Percentiles rank a stretch among this genome's conserved stretches.
Evolutionary conservation across 2,797 vertebrate genomes (phyloP).

Genomic region (Adelosebastes latens): DNA sequence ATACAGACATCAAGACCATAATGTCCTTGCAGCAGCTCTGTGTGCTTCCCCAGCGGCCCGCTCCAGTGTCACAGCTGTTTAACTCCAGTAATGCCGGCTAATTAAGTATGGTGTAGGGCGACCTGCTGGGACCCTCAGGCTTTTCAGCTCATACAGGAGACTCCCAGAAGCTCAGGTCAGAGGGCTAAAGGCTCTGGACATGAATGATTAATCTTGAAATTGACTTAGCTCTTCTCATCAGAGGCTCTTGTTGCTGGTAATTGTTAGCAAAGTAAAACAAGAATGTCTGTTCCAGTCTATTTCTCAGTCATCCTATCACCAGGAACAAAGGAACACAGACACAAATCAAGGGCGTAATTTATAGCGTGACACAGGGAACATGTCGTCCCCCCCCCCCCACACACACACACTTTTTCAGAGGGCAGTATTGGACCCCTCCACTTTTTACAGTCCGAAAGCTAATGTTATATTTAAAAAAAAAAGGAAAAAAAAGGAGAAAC

Average conservation of each 20-base stretch:
- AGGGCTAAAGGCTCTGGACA: constrained; percentile 35
- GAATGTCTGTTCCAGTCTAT: constrained; percentile 38
- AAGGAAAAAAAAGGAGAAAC: background rate
- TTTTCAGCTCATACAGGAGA: constrained; percentile 44
- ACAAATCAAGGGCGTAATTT: background rate
- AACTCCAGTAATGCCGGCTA: constrained; percentile 67
- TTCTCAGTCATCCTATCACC: constrained; percentile 4
- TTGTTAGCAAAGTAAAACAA: constrained; percentile 23
- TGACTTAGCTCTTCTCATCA: constrained; percentile 52
- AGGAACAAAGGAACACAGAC: background rate
- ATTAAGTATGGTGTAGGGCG: constrained; percentile 55
- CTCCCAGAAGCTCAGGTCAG: constrained; percentile 62
- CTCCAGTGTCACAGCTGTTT: constrained; percentile 72
- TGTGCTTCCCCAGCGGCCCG: constrained; percentile 38
- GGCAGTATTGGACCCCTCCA: background rate
- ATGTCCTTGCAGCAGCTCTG: constrained; percentile 25
- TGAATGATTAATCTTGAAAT: constrained; percentile 69
- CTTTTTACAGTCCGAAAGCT: background rate
- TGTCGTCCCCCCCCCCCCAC: too few species aligned
- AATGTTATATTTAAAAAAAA: background rate
- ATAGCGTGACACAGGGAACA: background rate
- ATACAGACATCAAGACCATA: constrained; percentile 46
- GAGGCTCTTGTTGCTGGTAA: constrained; percentile 27
- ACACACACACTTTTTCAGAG: background rate
- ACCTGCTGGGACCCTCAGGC: constrained; percentile 54